Evolutionary conservation across 2,113 vertebrate genomes (phyloP).

Genomic region (Arenaria interpres): DNA sequence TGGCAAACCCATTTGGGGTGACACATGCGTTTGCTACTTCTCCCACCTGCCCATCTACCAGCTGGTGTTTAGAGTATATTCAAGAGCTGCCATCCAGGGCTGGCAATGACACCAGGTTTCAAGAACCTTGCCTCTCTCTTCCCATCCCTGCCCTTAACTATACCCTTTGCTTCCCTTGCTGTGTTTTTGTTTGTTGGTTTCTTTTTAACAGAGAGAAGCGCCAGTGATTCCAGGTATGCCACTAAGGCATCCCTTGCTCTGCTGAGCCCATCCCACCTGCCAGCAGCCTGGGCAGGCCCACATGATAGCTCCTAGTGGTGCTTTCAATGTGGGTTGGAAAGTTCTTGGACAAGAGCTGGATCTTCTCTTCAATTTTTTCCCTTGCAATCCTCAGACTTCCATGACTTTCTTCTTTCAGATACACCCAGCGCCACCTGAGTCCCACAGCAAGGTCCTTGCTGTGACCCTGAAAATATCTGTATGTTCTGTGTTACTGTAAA

Average conservation of each 20-base stretch:
- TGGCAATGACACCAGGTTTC: neutral
- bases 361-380: neutral
- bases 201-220: neutral
- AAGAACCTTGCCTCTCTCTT: neutral
- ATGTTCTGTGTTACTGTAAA: neutral
- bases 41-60: neutral
- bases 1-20: neutral
- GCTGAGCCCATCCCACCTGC: neutral
- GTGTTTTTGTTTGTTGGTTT: neutral
- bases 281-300: neutral
- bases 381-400: neutral
- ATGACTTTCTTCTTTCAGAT: neutral
- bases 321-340: neutral
- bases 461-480: neutral
- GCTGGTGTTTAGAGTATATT: neutral
- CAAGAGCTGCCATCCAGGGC: neutral
- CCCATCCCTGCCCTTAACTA: neutral
- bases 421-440: neutral
- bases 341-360: neutral
- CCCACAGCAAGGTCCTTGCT: neutral
- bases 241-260: neutral
- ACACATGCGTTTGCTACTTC: neutral
- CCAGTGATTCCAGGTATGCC: neutral
- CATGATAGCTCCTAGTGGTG: neutral
- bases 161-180: neutral